Percentiles rank a stretch among this genome's conserved stretches.
These are phyloP conservation scores for Ceraclea dissimilis DNA, from an alignment of 2,888 invertebrate genomes.

Conservation along the genomic window DNA sequence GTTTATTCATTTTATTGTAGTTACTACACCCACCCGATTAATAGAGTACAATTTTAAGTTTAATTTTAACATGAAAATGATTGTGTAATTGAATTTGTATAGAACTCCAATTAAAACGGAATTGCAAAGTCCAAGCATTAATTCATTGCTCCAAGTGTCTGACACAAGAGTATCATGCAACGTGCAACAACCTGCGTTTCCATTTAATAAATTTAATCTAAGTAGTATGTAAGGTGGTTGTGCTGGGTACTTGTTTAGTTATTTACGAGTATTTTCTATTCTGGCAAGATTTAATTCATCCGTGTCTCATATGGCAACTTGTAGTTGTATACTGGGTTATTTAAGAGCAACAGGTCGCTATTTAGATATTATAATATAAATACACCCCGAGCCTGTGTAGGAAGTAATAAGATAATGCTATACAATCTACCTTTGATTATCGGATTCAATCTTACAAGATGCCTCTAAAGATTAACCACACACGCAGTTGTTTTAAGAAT, in stretches of 20 bases:
- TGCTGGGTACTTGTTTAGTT: background rate
- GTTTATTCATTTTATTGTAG: too few species aligned
- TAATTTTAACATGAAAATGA: too few species aligned
- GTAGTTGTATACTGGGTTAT: background rate
- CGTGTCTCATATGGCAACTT: slow-evolving; percentile 1
- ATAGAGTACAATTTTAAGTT: too few species aligned
- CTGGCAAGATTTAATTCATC: background rate
- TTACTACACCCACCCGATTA: too few species aligned
- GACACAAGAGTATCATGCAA: background rate
- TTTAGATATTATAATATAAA: too few species aligned
- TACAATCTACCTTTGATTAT: too few species aligned
- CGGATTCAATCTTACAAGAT: too few species aligned
- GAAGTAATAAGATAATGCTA: too few species aligned
- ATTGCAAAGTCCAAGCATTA: background rate
- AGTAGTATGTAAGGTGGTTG: background rate
- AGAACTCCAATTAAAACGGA: background rate
- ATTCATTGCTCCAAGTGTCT: background rate
- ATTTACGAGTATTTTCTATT: slow-evolving; percentile 2
- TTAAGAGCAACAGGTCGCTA: background rate
- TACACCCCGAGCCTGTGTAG: too few species aligned
- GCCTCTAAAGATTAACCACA: too few species aligned
- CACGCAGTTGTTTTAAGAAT: too few species aligned
- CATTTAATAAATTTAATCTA: background rate
- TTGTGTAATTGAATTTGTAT: too few species aligned
- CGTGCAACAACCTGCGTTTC: background rate